Percentiles rank a stretch among this genome's conserved stretches.
These are phyloP conservation scores for Circaetus cinerascens DNA, from an alignment of 2,113 vertebrate species.

Conservation along the genomic window DNA sequence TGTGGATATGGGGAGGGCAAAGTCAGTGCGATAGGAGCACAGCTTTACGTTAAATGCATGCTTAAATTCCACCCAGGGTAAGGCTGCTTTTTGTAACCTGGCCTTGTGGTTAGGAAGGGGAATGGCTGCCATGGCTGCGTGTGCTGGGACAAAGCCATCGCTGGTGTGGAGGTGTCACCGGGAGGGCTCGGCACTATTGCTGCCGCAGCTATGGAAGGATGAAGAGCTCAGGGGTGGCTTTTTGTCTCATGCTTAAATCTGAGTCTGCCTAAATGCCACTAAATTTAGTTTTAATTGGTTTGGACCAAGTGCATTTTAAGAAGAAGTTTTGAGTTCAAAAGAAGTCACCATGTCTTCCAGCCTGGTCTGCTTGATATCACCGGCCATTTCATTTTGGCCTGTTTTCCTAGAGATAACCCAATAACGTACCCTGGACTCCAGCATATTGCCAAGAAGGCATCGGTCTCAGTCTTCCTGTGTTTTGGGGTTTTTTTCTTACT, in stretches of 20 bases:
- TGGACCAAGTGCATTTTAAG: not conserved
- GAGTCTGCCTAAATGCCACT: not conserved
- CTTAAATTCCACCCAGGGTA: not conserved
- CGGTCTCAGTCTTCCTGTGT: not conserved
- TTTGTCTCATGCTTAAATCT: not conserved
- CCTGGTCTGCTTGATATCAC: not conserved
- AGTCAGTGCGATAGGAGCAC: not conserved
- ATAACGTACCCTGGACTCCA: not conserved
- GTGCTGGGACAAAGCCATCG: not conserved
- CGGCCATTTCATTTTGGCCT: not conserved
- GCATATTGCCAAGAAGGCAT: not conserved
- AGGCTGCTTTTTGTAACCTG: not conserved
- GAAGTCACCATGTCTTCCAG: not conserved
- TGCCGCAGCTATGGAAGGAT: rapidly evolving
- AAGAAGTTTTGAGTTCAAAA: not conserved
- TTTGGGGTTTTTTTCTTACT: not conserved
- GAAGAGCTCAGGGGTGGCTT: not conserved
- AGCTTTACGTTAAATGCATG: not conserved
- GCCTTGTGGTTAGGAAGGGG: not conserved
- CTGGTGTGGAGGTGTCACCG: not conserved
- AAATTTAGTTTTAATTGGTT: not conserved
- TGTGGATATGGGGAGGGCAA: not conserved
- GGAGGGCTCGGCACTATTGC: not conserved
- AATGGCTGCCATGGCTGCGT: not conserved
- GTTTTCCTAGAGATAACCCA: not conserved